These are phyloP conservation scores for Calameuta pallipes DNA, from an alignment of 2,888 invertebrate genomes.

Conservation along the genomic window DNA sequence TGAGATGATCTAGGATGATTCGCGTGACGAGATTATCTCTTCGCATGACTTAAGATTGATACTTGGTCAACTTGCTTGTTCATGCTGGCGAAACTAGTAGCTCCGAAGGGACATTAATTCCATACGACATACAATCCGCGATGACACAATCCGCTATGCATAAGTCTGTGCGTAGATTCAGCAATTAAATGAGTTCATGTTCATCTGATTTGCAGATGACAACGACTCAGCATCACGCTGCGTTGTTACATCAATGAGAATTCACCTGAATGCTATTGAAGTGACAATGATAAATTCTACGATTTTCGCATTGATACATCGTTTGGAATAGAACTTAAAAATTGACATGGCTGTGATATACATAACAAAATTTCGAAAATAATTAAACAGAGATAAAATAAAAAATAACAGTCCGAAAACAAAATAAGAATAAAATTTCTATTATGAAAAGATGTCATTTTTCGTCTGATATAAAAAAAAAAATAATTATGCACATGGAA, in stretches of 20 bases:
- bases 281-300: background rate
- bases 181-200: background rate
- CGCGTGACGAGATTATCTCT: slow-evolving; percentile 28
- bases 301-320: background rate
- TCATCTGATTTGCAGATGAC: too few relatives aligned
- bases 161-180: slow-evolving; percentile 3
- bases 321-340: too few relatives aligned
- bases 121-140: background rate
- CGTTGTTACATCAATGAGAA: background rate
- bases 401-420: too few relatives aligned
- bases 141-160: background rate
- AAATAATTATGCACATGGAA: background rate
- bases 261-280: background rate
- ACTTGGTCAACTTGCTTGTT: slow-evolving; percentile 23
- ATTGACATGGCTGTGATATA: too few relatives aligned
- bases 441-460: background rate
- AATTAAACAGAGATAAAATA: too few relatives aligned
- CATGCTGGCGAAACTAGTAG: slow-evolving; percentile 10
- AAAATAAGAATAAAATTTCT: background rate
- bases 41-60: slow-evolving; percentile 35
- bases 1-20: slow-evolving; percentile 32
- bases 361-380: too few relatives aligned
- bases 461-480: background rate
- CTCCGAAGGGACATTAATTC: background rate
- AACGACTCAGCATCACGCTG: background rate